Percentiles rank a stretch among this genome's conserved stretches.
These are phyloP conservation scores for Serranus cabrilla DNA, from an alignment of 2,797 vertebrate genomes.

Conservation along the genomic window DNA sequence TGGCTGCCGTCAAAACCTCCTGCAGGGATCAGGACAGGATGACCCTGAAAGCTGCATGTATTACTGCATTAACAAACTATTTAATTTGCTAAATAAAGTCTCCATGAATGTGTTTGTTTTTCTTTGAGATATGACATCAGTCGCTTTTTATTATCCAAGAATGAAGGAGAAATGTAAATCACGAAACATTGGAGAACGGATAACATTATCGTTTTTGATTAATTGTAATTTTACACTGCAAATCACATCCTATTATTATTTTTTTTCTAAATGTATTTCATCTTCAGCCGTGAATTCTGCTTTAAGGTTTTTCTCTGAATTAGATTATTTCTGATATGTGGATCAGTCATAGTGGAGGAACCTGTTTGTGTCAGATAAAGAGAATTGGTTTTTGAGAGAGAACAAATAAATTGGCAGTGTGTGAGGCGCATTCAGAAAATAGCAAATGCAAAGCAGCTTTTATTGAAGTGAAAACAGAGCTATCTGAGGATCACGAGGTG, in stretches of 20 bases:
- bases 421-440: conserved; percentile 57
- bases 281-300: conserved; percentile 10
- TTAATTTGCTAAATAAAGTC: conserved; percentile 23
- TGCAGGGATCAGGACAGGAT: background rate
- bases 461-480: conserved; percentile 29
- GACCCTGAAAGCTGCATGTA: conserved; percentile 1
- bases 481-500: background rate
- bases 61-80: conserved; percentile 10
- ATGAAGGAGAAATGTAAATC: conserved; percentile 21
- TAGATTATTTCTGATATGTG: conserved; percentile 50
- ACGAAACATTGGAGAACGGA: conserved; percentile 9
- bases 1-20: background rate
- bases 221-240: conserved; percentile 46
- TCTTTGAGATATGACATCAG: conserved; percentile 12
- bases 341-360: conserved; percentile 51
- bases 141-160: conserved; percentile 20
- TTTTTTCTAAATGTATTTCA: conserved; percentile 16
- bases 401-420: conserved; percentile 56
- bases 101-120: conserved; percentile 14
- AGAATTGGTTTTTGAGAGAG: conserved; percentile 44
- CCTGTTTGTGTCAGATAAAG: conserved; percentile 56
- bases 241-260: conserved; percentile 25
- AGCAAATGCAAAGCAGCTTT: conserved; percentile 36
- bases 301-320: conserved; percentile 30
- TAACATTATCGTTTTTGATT: conserved; percentile 46